phyloP scores from a whole-genome alignment of 2,888 invertebrate species.

The Andrena bicolor region DNA sequence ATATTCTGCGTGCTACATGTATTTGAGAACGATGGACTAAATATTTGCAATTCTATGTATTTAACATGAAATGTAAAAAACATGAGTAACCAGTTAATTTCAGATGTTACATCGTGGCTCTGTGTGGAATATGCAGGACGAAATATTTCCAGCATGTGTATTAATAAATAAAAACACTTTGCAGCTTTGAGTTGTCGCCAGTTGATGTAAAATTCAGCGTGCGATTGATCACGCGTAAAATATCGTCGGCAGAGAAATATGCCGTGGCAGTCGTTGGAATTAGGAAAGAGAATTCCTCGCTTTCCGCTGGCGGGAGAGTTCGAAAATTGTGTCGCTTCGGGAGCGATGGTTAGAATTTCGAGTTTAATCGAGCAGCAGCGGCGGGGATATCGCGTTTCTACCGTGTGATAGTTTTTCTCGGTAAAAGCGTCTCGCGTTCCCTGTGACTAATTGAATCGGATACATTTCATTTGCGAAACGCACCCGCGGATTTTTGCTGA shows the following conservation, averaged over 20 bases:
- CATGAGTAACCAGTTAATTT: no score
- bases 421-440: constrained; percentile 45
- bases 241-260: constrained; percentile 3
- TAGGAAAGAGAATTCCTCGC: background rate
- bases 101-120: background rate
- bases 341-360: constrained; percentile 27
- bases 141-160: background rate
- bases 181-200: background rate
- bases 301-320: background rate
- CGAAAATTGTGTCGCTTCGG: constrained; percentile 16
- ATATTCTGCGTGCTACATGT: no score
- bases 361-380: constrained; percentile 19
- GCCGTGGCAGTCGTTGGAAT: background rate
- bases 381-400: constrained; percentile 21
- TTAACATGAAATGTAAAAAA: no score
- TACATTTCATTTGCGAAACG: constrained; percentile 28
- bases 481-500: background rate
- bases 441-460: constrained; percentile 51
- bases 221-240: background rate
- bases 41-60: no score
- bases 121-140: background rate
- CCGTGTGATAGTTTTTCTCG: constrained; percentile 8
- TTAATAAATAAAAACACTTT: constrained; percentile 15
- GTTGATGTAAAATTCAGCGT: background rate
- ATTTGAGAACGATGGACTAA: no score